Evolutionary conservation across 2,113 vertebrate species (phyloP).

Genomic region (Stegostoma tigrinum): DNA sequence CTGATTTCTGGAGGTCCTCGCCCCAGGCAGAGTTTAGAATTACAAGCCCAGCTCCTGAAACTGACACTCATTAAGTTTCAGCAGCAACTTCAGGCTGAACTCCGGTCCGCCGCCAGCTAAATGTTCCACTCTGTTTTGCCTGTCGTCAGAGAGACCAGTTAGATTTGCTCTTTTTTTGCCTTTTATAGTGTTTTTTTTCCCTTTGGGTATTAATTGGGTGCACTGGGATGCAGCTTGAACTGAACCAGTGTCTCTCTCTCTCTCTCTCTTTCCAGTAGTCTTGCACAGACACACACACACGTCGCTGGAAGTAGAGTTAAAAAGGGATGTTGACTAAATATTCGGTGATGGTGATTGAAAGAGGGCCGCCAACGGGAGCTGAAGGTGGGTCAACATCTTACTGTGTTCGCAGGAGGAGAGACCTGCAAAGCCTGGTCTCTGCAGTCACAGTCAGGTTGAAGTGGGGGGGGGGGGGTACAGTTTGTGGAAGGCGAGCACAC

Average conservation of each 20-base stretch:
- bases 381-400: neutral
- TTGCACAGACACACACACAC: neutral
- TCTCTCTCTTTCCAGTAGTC: neutral
- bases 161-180: slow-evolving; percentile 16
- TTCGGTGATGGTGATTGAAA: neutral
- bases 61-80: neutral
- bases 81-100: neutral
- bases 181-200: slow-evolving; percentile 29
- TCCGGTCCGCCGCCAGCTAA: neutral
- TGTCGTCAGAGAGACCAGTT: slow-evolving; percentile 16
- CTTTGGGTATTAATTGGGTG: slow-evolving; percentile 29
- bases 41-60: neutral
- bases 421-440: neutral
- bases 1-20: no score
- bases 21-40: neutral
- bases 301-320: neutral
- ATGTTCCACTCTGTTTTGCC: neutral
- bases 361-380: neutral
- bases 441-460: neutral
- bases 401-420: neutral
- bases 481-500: neutral
- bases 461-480: neutral
- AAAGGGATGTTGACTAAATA: neutral
- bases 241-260: neutral
- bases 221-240: slow-evolving; percentile 3